Base-by-base conservation (phyloP, 1,140 invertebrate genomes). In the Scylla paramamosain region DNA sequence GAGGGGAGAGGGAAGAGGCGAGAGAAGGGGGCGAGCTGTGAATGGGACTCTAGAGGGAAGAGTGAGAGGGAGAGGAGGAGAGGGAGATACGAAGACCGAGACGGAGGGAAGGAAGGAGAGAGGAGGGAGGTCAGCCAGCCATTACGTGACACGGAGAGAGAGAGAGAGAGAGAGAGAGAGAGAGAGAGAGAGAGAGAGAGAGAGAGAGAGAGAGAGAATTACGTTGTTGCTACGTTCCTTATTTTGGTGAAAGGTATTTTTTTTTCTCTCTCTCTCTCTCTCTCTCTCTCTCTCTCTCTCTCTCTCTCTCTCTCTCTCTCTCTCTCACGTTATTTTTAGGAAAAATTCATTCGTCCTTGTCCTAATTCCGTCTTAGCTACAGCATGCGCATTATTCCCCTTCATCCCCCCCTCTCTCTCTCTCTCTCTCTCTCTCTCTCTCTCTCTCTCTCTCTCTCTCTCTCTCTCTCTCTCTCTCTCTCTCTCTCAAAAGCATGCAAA, bases 391-490 rank as follows among this genome's bases (percentile, higher is more conserved):
- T 39, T 59, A 59, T 59, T 59, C 52, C 10, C 16, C 52, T 8
- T 20, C 10, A 4, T 32, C 32, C 32, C 45, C 46, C 32, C 46
- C 88, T 90, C 88, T 90, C 88, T 90, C 88, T 90, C 88, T 90
- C 88, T 90, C 88, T 46, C 39, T 90, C 39, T 59, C 52, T 59
- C 52, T 59, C 52, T 59, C 52, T 59, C 52, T 59, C 52, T 46
- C 31, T 14, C 20, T n/a, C 20, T 77, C n/a, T 88, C 32, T 88
- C 45, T 90, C 32, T 90, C 88, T 90, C 88, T 90, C 88, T 90
- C 88, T 88, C 32, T 88, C 45, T 90, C 32, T 90, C 88, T 90
- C 88, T 89, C 87, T 89, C 87, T 89, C 87, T 89, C 87, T 89
- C 87, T 45, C 32, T 89, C 32, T 45, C 29, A 1, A 8, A n/a